Evolutionary conservation across 2,113 vertebrate genomes (phyloP).

Genomic region (Sinocyclocheilus anophthalmus): DNA sequence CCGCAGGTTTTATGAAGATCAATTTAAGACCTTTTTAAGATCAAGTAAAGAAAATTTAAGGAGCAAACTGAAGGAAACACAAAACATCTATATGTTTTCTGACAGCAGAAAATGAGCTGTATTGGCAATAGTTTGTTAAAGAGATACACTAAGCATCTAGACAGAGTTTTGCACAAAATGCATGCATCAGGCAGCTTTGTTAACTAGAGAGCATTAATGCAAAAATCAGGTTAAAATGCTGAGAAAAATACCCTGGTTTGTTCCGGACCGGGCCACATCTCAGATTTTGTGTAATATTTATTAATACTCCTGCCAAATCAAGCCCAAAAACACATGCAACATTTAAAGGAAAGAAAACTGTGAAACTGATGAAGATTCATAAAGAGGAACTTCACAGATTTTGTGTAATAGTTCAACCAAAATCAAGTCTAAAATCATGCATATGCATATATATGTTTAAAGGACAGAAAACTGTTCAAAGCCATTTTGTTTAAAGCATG

Average conservation of each 20-base stretch:
- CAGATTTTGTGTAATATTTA: not conserved
- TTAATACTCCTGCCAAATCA: not conserved
- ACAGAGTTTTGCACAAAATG: constrained; percentile 37
- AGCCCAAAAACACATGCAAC: not conserved
- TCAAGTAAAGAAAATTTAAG: not conserved
- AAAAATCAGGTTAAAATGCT: not conserved
- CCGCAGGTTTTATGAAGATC: not conserved
- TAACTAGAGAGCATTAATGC: not conserved
- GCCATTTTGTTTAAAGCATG: too few relatives aligned
- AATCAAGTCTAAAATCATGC: too few relatives aligned
- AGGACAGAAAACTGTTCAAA: too few relatives aligned
- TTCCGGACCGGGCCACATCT: too few relatives aligned
- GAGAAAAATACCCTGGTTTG: not conserved
- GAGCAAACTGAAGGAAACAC: too few relatives aligned
- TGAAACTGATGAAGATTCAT: too few relatives aligned
- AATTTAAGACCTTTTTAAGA: not conserved
- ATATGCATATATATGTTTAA: too few relatives aligned
- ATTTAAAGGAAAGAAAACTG: not conserved
- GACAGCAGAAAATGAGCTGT: too few relatives aligned
- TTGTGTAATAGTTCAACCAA: too few relatives aligned
- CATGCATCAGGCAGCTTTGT: constrained; percentile 2
- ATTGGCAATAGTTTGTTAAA: constrained; percentile 11
- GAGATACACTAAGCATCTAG: constrained; percentile 42
- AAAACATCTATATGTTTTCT: too few relatives aligned
- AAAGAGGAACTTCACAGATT: too few relatives aligned